phyloP scores from a whole-genome alignment of 2,888 invertebrate species.

The Noctua fimbriata region DNA sequence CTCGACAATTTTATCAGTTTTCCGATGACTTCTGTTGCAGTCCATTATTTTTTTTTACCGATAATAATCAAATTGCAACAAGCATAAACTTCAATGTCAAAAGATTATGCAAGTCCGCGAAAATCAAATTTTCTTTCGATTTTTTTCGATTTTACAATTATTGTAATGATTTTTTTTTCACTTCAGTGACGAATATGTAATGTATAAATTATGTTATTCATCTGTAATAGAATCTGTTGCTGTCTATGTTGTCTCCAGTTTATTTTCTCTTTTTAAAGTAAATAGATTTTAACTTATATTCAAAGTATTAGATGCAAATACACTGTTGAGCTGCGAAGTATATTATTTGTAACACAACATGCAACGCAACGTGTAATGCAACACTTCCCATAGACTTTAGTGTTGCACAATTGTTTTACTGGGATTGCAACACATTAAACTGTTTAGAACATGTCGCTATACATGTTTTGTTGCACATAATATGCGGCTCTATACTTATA shows the following conservation, averaged over 20 bases:
- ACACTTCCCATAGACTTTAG: background rate
- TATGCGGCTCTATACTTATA: constrained; percentile 40
- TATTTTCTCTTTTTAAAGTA: constrained; percentile 21
- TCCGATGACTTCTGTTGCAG: background rate
- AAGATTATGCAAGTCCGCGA: background rate
- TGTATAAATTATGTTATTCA: background rate
- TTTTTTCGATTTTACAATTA: background rate
- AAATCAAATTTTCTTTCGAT: background rate
- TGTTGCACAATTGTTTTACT: background rate
- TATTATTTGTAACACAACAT: constrained; percentile 7
- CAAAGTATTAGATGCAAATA: constrained; percentile 53
- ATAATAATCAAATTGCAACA: background rate
- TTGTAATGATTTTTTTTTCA: background rate
- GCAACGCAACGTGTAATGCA: background rate
- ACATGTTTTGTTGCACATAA: constrained; percentile 11
- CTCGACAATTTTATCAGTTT: background rate
- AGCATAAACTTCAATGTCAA: background rate
- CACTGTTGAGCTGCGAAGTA: background rate
- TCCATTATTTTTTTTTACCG: background rate
- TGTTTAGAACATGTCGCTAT: background rate
- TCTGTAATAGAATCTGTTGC: background rate
- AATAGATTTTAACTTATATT: constrained; percentile 48
- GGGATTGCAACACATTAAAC: background rate
- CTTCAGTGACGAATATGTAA: background rate
- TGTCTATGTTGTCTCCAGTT: constrained; percentile 37